Evolutionary conservation across 2,888 invertebrate genomes (phyloP), one percentile per base, ranked within the genome.

Genomic region (Aspidapion aeneum): DNA sequence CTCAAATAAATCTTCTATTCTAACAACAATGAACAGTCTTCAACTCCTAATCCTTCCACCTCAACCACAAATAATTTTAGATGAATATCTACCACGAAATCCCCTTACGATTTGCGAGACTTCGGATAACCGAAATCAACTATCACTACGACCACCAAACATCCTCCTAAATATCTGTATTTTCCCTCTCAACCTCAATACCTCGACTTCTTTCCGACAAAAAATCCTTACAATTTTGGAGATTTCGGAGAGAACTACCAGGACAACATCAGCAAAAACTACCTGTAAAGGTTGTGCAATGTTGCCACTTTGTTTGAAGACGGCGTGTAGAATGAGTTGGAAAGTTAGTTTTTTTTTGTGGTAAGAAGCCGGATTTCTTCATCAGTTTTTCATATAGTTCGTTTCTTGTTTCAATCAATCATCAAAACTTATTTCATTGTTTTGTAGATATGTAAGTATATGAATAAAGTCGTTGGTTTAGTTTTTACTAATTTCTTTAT

Each of bases 161-260:
- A 61, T 64, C 65, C 67, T 55, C 12, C 35, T 3, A 69, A 35
- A 35, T 35, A 35, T 12, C 35, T 35, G 66, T 50, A 63, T 68
- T 9, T 70, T 85, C 75, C 67, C 78, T 65, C 77, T 77, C 57
- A 73, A 83, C 81, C 71, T 79, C 74, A 78, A 79, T 76, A 63
- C 77, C 76, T 69, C 78, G 73, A 75, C 79, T 77, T 75, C 70
- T 75, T 73, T 58, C 87, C 88, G 1, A 87, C 87, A 9, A 86
- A 84, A 77, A 85, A 79, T 71, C 83, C 83, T 9, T 82, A 82
- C 71, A 78, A 82, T 73, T 82, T 82, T 73, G 79, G 78, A 63
- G 78, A 81, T 72, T 81, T 81, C 71, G 80, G 77, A 7, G 5
- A 35, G 63, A 62, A 5, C 58, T 57, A 35, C 68, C 70, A 74